These are phyloP conservation scores for Aporophyla nigra DNA, from an alignment of 2,888 invertebrate species.

Conservation along the genomic window DNA sequence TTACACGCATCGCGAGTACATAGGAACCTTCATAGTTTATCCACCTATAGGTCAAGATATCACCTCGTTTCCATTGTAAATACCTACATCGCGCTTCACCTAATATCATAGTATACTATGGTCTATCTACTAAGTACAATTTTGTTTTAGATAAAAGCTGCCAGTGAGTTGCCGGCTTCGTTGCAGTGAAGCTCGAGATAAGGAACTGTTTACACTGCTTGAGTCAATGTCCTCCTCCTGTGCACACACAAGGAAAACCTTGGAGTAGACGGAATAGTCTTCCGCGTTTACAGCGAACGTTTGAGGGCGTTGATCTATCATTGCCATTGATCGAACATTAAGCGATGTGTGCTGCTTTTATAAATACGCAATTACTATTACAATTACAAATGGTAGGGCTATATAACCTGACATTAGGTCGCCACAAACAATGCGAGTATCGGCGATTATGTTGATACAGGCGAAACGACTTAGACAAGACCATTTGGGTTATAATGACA, in stretches of 20 bases:
- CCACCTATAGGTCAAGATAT: conserved; percentile 41
- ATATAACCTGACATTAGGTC: conserved; percentile 55
- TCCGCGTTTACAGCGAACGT: conserved; percentile 80
- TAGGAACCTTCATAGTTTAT: conserved; percentile 39
- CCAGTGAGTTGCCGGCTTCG: conserved; percentile 79
- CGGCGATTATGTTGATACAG: conserved; percentile 53
- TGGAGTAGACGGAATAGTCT: conserved; percentile 81
- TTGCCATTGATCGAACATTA: conserved; percentile 72
- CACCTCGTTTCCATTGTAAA: conserved; percentile 32
- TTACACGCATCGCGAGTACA: conserved; percentile 38
- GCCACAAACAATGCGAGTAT: conserved; percentile 61
- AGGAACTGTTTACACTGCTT: conserved; percentile 91
- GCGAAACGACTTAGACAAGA: conserved; percentile 56
- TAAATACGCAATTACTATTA: conserved; percentile 70
- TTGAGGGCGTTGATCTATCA: conserved; percentile 82
- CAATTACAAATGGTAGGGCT: conserved; percentile 61
- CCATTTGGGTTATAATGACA: conserved; percentile 59
- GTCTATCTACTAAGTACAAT: conserved; percentile 74
- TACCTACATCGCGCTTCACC: conserved; percentile 24
- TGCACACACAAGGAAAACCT: conserved; percentile 87
- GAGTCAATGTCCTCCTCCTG: conserved; percentile 90
- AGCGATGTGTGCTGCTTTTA: conserved; percentile 72
- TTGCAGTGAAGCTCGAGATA: conserved; percentile 87
- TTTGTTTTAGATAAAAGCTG: conserved; percentile 88
- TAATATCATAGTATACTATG: conserved; percentile 62